Evolutionary conservation across 2,797 vertebrate genomes (phyloP), one percentile per base, ranked within the genome.

Genomic region (Anguilla pacifica): DNA sequence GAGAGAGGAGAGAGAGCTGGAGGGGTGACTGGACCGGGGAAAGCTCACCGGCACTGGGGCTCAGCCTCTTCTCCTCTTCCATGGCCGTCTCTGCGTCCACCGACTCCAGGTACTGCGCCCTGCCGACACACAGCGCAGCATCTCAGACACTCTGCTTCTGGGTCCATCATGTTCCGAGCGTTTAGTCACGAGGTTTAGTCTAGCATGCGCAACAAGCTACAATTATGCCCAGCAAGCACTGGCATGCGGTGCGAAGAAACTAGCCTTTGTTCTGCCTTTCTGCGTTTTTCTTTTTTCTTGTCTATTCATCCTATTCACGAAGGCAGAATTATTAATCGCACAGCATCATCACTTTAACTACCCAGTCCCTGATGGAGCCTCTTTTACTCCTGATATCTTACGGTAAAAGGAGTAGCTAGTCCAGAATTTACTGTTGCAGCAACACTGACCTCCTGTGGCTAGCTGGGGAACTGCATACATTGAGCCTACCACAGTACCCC

Each of bases 81-180:
- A 74, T 88, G 2, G 88, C 86, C 0, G 89, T 85, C 82, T 93
- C 93, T 46, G 39, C 43, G 3, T 91, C 94, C 81, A 91, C 88
- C 9, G 90, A 89, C 89, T 97, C 96, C 90, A 97, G 86, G 87
- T 96, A 95, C 55, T 95, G 94, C 90, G 94, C 92, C 92, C 96
- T 97, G 89, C 51, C 79, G 88, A 22, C 86, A 89, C 61, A 86
- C 28, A 31, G n/a, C n/a, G n/a, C 17, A 22, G 22, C 49, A 31
- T 17, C 83, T 57, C 70, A 79, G 59, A 55, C 53, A 81, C 53
- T 59, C 39, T 70, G 28, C 28, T 85, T 39, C 25, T 3, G 35
- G 72, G 13, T 6, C 31, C 13, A 4, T 77, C 15, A 17, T 28
- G 15, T 43, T 43, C 43, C 2, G 31, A 43, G 15, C 72, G 43